A percentile compares a stretch with the other conserved stretches of the same genome.
phyloP scores from a whole-genome alignment of 2,888 invertebrate genomes.

The Herminia tarsipennalis region DNA sequence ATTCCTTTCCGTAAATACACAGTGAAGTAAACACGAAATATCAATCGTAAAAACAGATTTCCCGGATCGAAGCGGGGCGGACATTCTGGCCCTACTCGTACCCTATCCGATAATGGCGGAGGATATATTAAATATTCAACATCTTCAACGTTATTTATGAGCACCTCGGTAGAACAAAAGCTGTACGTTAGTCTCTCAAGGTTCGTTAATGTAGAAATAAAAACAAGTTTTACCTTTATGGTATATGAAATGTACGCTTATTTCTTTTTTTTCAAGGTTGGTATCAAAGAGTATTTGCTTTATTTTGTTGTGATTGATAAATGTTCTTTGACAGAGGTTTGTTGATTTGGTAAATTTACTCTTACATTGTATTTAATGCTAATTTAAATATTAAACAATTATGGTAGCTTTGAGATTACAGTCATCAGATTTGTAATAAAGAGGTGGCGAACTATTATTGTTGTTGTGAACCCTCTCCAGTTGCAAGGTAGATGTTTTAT shows the following conservation, averaged over 20 bases:
- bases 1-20: constrained; percentile 2
- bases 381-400: too few relatives aligned
- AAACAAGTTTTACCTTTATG: constrained; percentile 22
- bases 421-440: too few relatives aligned
- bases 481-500: too few relatives aligned
- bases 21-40: constrained; percentile 32
- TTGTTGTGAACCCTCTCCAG: too few relatives aligned
- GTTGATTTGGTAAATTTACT: too few relatives aligned
- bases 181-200: constrained; percentile 49
- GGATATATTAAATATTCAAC: constrained; percentile 76
- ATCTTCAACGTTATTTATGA: constrained; percentile 73
- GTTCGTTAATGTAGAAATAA: constrained; percentile 51
- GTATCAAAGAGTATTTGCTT: neutral
- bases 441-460: too few relatives aligned
- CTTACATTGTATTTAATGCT: too few relatives aligned
- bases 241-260: constrained; percentile 2
- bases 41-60: constrained; percentile 56
- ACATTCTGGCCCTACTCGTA: constrained; percentile 66
- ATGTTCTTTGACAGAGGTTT: too few relatives aligned
- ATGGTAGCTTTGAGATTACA: too few relatives aligned
- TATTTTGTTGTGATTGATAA: neutral
- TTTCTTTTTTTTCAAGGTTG: neutral
- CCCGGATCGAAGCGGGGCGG: constrained; percentile 62
- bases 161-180: constrained; percentile 64
- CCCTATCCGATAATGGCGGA: constrained; percentile 73